Base-by-base conservation (phyloP, 2,888 invertebrate species). In the Asteroscopus sphinx region DNA sequence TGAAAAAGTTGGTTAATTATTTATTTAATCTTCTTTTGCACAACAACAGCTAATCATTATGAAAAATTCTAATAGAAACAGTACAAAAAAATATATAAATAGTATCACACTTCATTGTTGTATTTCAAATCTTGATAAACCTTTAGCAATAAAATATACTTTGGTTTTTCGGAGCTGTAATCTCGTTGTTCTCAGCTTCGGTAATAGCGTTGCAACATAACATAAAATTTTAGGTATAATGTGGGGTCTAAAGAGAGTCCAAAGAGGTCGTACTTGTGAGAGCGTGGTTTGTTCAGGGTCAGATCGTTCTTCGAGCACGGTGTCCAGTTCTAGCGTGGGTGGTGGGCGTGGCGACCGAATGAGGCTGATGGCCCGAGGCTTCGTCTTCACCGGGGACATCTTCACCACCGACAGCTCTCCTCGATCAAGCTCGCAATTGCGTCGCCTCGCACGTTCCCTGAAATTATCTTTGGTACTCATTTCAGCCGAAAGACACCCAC, bases 371-470 rank as follows among this genome's bases (percentile, higher is more conserved):
- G 93, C 81, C 0, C 94, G 87, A 5, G 85, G 82, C 53, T 89
- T 85, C 21, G 73, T 76, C 73, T 90, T 91, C 46, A 87, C 80
- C 0, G 94, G 94, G 1, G 94, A 94, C 51, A 94, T 95, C 75
- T 97, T 96, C 86, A 97, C 97, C 87, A 97, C 96, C 79, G 97
- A 97, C 80, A 97, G 95, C 79, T 97, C 97, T 65, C 97, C 97
- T 85, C 97, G 97, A 88, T 97, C 97, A 87, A 97, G 90, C 87
- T 97, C 97, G 82, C 96, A 97, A 86, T 97, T 97, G 61, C 97
- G 95, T 48, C 97, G 95, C 56, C 98, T 94, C 47, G 97, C 98
- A 59, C 98, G 95, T 85, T 98, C 97, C 53, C 98, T 95, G 70
- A 7, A 72, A 49, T 41, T 39, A 13, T 33, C 9, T 35, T 35